Conservation (phyloP, 1,140 invertebrate species). For the Nebria ingens region DNA sequence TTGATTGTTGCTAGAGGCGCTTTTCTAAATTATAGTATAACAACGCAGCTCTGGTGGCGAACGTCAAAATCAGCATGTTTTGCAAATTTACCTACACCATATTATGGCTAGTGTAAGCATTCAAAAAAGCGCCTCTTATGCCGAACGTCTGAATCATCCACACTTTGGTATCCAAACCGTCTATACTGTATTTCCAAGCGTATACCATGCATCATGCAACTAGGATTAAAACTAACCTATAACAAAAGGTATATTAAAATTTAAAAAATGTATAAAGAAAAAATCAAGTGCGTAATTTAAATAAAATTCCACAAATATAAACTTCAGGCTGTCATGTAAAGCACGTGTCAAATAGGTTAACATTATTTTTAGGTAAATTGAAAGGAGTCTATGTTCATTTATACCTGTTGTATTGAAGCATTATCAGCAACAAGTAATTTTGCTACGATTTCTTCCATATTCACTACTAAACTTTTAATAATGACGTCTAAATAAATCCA, state of each 20-base stretch:
- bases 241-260: neutral
- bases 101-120: no score
- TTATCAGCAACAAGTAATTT: conserved; percentile 29
- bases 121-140: no score
- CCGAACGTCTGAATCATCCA: no score
- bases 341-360: neutral
- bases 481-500: neutral
- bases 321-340: neutral
- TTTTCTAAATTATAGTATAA: no score
- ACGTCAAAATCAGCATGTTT: no score
- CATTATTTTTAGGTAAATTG: neutral
- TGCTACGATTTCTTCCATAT: conserved; percentile 26
- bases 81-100: no score
- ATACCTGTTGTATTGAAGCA: conserved; percentile 38
- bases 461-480: neutral
- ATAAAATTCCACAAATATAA: neutral
- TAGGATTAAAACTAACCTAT: neutral
- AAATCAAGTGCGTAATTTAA: neutral
- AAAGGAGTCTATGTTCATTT: conserved; percentile 3
- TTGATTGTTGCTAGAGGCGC: no score
- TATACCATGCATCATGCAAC: no score
- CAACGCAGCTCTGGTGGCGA: no score
- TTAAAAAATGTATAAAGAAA: neutral
- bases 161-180: no score
- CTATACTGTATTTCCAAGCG: no score